Evolutionary conservation across 1,140 invertebrate genomes (phyloP).

Genomic region (Rhyacophila brunnea): DNA sequence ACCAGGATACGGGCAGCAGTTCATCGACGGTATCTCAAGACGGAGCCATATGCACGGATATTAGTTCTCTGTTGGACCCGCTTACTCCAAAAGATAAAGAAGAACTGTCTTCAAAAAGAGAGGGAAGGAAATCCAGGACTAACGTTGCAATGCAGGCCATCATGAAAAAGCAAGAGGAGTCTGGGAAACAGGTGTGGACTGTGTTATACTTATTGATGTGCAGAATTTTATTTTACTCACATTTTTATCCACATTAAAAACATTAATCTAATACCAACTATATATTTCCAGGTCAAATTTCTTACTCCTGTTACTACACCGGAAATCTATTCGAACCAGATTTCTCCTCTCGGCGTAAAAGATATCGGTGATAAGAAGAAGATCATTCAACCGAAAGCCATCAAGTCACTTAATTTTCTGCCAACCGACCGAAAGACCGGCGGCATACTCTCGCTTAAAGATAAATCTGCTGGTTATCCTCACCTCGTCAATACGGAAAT

Average conservation of each 20-base stretch:
- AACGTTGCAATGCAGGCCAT: constrained; percentile 78
- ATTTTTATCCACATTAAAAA: background rate
- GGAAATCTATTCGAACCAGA: constrained; percentile 40
- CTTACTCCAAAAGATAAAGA: constrained; percentile 27
- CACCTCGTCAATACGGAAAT: constrained; percentile 49
- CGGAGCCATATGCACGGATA: constrained; percentile 27
- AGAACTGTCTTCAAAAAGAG: constrained; percentile 28
- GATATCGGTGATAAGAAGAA: constrained; percentile 44
- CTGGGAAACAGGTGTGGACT: constrained; percentile 58
- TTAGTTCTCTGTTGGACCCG: constrained; percentile 28
- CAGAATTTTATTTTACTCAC: no score
- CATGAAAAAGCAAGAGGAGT: constrained; percentile 62
- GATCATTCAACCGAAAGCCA: constrained; percentile 47
- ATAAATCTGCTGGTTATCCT: constrained; percentile 53
- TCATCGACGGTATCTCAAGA: constrained; percentile 35
- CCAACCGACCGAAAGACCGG: constrained; percentile 50
- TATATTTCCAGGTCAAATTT: constrained; percentile 54
- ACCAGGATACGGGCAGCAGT: constrained; percentile 31
- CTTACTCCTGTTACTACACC: constrained; percentile 57
- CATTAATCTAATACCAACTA: background rate
- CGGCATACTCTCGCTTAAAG: constrained; percentile 52
- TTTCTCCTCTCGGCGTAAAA: constrained; percentile 16
- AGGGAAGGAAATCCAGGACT: constrained; percentile 47
- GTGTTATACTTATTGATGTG: no score
- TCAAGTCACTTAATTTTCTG: constrained; percentile 47